Evolutionary conservation across 2,888 invertebrate genomes (phyloP).

Genomic region (Scrobipalpa atriplicella): DNA sequence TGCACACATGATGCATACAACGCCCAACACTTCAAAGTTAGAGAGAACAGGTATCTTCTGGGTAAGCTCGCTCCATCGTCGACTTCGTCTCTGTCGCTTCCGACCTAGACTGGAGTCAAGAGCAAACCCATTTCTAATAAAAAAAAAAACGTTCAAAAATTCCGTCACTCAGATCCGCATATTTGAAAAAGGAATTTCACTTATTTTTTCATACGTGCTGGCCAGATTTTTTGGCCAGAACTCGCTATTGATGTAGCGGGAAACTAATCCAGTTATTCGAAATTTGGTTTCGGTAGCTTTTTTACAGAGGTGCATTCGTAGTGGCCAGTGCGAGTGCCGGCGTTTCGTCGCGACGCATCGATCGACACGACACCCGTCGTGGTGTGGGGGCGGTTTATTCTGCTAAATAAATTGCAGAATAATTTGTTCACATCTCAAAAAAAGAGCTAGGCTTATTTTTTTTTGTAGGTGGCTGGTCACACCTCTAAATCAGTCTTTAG

Average conservation of each 20-base stretch:
- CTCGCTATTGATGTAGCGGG: neutral
- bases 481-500: too few species aligned
- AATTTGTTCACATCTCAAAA: neutral
- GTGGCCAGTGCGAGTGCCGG: neutral
- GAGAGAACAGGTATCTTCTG: too few species aligned
- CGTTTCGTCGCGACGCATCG: conserved; percentile 71
- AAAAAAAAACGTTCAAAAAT: neutral
- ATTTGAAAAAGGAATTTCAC: neutral
- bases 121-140: too few species aligned
- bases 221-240: neutral
- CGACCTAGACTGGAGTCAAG: too few species aligned
- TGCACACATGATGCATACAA: too few species aligned
- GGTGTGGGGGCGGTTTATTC: conserved; percentile 36
- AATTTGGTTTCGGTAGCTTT: conserved; percentile 7
- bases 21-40: too few species aligned
- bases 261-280: neutral
- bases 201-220: neutral
- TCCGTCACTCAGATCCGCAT: neutral
- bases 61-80: too few species aligned
- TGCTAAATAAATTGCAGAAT: neutral
- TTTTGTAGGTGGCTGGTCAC: too few species aligned
- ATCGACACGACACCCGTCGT: conserved; percentile 78
- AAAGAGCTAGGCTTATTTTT: neutral
- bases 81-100: too few species aligned
- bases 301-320: conserved; percentile 8